Base-by-base conservation (phyloP, 2,888 invertebrate species). In the Watsonalla binaria region DNA sequence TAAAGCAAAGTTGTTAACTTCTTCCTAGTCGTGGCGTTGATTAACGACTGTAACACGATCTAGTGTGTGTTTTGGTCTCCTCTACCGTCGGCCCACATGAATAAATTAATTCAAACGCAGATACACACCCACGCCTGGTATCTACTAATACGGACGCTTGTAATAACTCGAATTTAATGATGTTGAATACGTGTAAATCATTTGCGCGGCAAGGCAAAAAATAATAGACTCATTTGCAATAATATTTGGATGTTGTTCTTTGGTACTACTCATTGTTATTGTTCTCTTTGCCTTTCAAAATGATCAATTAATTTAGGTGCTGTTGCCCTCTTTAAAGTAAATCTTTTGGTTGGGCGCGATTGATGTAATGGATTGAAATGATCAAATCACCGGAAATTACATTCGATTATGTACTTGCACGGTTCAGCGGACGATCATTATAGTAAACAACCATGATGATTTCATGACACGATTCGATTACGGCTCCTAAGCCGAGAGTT, bases 1-100 rank as follows among this genome's bases (percentile, higher is more conserved):
- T 66, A 60, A 69, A 74, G 66, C 58, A 63, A 59, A 60, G 71
- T 61, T 68, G 70, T 65, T 71, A 71, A 64, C 70, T 66, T 71
- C 75, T 75, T 77, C 76, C 75, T 73, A 61, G 74, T 71, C 72
- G 74, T 56, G 58, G 67, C 72, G 81, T 82, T 86, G 82, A 87
- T 86, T 86, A 86, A 86, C 79, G 81, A 80, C 67, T 66, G 84
- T 80, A 84, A 84, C 78, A 65, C 68, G 82, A 87, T 80, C 76
- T 71, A 68, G 68, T 68, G 68, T 74, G 74, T 77, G 49, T 76
- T 80, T 72, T 58, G 68, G 70, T 70, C 68, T 70, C 65, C 62
- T 60, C 66, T 68, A 67, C 70, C 65, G 69, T 63, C 76, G 59
- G 65, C 78, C 77, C 72, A 78, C 78, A 68, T 69, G 66, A 73